phyloP scores from a whole-genome alignment of 2,113 vertebrate genomes.

The Notiomystis cincta region DNA sequence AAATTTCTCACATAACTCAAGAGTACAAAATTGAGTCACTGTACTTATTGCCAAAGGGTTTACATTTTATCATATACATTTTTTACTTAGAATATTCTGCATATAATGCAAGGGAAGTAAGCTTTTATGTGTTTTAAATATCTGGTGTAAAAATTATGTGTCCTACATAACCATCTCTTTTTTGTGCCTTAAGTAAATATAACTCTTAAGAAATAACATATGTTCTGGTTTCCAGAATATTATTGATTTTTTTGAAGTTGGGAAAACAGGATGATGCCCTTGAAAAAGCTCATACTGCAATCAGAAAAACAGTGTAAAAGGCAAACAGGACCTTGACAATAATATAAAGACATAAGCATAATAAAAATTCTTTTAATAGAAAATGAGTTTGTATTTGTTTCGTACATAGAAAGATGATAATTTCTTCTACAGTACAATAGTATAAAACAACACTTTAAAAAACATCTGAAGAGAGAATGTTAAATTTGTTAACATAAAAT shows the following conservation, averaged over 20 bases:
- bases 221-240: neutral
- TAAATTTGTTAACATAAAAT: neutral
- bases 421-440: neutral
- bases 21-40: neutral
- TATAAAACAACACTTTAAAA: neutral
- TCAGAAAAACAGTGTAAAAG: neutral
- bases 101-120: neutral
- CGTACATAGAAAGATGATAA: neutral
- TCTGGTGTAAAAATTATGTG: neutral
- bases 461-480: neutral
- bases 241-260: neutral
- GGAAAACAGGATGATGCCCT: neutral
- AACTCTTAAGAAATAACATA: neutral
- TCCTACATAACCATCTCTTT: neutral
- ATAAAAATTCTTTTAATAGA: neutral
- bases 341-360: neutral
- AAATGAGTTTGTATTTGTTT: neutral
- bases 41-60: neutral
- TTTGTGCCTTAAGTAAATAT: neutral
- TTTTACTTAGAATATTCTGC: neutral
- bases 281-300: neutral
- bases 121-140: neutral
- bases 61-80: neutral
- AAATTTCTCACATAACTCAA: neutral
- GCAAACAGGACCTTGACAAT: neutral